Evolutionary conservation across 2,888 invertebrate species (phyloP), one percentile per base, ranked within the genome.

Genomic region (Trichopoda pennipes): DNA sequence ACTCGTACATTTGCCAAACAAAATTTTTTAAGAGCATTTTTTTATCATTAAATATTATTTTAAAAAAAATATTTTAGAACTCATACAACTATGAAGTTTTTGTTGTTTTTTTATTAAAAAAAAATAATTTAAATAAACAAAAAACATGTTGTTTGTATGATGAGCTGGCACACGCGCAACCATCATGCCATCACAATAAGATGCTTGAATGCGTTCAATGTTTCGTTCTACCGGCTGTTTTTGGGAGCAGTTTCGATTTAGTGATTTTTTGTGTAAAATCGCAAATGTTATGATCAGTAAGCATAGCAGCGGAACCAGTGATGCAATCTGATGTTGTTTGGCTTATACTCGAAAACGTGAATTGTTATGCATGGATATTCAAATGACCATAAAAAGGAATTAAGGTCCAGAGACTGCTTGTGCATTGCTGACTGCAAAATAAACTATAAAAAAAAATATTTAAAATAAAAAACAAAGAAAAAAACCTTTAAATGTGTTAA

Each of bases 381-480:
- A 90, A 90, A 90, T 90, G 89, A 90, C 90, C 90, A 90, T 90
- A 90, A 90, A 89, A 90, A 90, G 90, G 90, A 90, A 90, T 90
- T 90, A 89, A 88, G 90, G 90, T 90, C 90, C 90, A 88, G 85
- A 88, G 90, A 89, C 86, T 89, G 87, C 74, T 63, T 70, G 77
- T 70, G 63, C 63, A 70, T 47, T 70, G 73, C 32, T 47, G 61
- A n/a, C 32, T 69, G 56, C 32, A 23, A 21, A n/a, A 28, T 28
- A 64, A 55, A 32, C 35, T 28, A 8, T n/a, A n/a, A n/a, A n/a
- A 49, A 72, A 72, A 42, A 14, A 32, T n/a, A 28, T 9, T 9
- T 17, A 49, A 23, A 74, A 61, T 1, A 44, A 76, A 32, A 51
- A 47, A 21, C 44, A 38, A 64, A 56, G 55, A 23, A 42, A 2